Conservation (phyloP, 2,113 vertebrate species). For the Malurus alboscapulatus region DNA sequence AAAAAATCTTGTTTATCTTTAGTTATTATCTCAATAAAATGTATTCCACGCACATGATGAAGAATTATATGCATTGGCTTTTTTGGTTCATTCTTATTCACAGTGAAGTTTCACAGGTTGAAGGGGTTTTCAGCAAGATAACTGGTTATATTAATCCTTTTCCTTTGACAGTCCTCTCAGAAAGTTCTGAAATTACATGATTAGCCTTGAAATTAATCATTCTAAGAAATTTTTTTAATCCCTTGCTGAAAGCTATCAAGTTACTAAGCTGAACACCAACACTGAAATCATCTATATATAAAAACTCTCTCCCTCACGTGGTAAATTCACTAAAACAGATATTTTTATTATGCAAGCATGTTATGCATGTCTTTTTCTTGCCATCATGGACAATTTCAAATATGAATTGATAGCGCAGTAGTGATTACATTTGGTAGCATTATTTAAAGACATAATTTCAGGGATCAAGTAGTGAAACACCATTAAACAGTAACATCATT, state of each 20-base stretch:
- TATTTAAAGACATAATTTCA: slow-evolving; percentile 40
- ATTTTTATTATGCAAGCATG: background rate
- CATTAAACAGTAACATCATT: slow-evolving; percentile 10
- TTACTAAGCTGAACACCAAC: background rate
- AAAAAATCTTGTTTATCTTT: background rate
- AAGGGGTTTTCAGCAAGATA: background rate
- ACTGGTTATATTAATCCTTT: background rate
- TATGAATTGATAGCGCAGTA: background rate
- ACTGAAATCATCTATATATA: background rate
- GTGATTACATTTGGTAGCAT: background rate
- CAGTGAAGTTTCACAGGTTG: background rate
- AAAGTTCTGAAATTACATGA: slow-evolving; percentile 26
- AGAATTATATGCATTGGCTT: background rate
- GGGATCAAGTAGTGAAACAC: slow-evolving; percentile 13
- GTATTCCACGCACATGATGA: background rate
- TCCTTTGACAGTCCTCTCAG: background rate
- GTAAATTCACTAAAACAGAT: background rate
- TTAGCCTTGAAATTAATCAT: slow-evolving; percentile 24
- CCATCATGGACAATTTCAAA: background rate
- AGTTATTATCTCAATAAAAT: background rate
- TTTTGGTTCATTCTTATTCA: background rate
- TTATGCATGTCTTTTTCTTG: background rate
- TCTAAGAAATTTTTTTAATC: background rate
- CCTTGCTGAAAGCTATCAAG: background rate
- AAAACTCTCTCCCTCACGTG: background rate